Evolutionary conservation across 2,113 vertebrate genomes (phyloP).

Genomic region (Mobula birostris): DNA sequence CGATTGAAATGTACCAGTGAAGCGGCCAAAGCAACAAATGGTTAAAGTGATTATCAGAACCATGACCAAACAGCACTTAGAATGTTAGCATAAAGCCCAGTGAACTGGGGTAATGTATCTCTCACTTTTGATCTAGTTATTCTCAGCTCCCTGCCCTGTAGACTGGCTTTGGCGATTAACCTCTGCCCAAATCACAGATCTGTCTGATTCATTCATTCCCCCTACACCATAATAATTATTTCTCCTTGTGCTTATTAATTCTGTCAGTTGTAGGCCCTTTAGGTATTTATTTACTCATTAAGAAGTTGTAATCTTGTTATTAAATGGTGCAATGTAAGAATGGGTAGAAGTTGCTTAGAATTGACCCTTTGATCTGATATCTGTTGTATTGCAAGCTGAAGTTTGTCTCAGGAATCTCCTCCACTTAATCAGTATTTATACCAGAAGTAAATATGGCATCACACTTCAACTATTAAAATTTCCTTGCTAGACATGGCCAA

Average conservation of each 20-base stretch:
- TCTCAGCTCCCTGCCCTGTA: constrained; percentile 54
- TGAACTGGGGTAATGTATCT: constrained; percentile 62
- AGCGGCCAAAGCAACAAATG: constrained; percentile 42
- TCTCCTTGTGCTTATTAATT: constrained; percentile 39
- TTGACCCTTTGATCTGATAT: neutral
- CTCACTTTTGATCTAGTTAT: constrained; percentile 51
- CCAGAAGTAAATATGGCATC: neutral
- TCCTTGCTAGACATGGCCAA: neutral
- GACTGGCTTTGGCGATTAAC: constrained; percentile 61
- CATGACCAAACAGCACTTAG: constrained; percentile 50
- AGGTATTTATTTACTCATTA: constrained; percentile 43
- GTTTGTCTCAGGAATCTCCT: neutral
- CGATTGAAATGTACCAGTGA: constrained; percentile 41
- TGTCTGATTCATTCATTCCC: constrained; percentile 45
- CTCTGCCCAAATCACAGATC: constrained; percentile 47
- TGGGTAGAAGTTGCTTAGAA: neutral
- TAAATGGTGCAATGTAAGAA: constrained; percentile 17
- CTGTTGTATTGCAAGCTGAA: neutral
- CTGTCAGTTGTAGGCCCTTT: constrained; percentile 44
- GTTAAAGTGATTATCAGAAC: constrained; percentile 47
- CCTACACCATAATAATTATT: constrained; percentile 38
- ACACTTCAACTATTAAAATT: neutral
- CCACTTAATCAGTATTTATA: neutral
- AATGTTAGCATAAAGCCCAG: constrained; percentile 47
- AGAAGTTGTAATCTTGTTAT: constrained; percentile 9